A percentile compares a stretch with the other conserved stretches of the same genome.
phyloP scores from a whole-genome alignment of 2,888 invertebrate genomes.

The Penaeus monodon region DNA sequence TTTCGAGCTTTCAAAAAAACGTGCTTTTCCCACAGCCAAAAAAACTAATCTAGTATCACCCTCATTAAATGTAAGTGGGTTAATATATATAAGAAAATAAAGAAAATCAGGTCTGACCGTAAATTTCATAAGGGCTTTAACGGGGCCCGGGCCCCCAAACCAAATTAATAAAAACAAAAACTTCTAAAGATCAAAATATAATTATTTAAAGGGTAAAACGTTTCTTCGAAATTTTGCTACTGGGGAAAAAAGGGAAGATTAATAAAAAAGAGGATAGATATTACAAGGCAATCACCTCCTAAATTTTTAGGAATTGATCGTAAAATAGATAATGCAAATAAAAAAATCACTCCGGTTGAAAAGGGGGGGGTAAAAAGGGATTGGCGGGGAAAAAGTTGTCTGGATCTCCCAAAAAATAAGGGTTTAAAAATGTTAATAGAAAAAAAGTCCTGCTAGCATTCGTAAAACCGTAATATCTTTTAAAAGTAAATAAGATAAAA shows the following conservation, averaged over 20 bases:
- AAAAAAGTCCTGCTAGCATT: conserved; percentile 62
- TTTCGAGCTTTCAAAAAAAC: conserved; percentile 80
- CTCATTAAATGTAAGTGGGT: conserved; percentile 74
- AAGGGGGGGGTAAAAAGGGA: too few relatives aligned
- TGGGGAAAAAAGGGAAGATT: conserved; percentile 75
- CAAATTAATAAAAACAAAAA: conserved; percentile 78
- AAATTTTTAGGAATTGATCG: too few relatives aligned
- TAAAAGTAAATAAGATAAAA: conserved; percentile 78
- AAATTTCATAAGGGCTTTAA: conserved; percentile 80
- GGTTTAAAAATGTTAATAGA: conserved; percentile 74
- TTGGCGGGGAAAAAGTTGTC: conserved; percentile 83
- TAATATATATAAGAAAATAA: conserved; percentile 76
- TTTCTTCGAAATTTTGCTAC: conserved; percentile 74
- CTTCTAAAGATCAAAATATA: conserved; percentile 73
- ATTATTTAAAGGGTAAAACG: conserved; percentile 74
- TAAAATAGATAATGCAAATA: too few relatives aligned
- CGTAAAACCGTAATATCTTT: conserved; percentile 75
- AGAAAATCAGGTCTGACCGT: conserved; percentile 76
- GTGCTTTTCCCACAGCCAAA: conserved; percentile 77
- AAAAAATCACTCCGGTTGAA: too few relatives aligned
- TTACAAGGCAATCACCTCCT: too few relatives aligned
- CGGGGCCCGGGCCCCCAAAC: conserved; percentile 79
- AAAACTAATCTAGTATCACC: conserved; percentile 73
- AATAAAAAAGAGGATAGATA: too few relatives aligned
- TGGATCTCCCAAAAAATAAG: conserved; percentile 78